Evolutionary conservation across 2,113 vertebrate genomes (phyloP), one percentile per base, ranked within the genome.

Genomic region (Pavo muticus): DNA sequence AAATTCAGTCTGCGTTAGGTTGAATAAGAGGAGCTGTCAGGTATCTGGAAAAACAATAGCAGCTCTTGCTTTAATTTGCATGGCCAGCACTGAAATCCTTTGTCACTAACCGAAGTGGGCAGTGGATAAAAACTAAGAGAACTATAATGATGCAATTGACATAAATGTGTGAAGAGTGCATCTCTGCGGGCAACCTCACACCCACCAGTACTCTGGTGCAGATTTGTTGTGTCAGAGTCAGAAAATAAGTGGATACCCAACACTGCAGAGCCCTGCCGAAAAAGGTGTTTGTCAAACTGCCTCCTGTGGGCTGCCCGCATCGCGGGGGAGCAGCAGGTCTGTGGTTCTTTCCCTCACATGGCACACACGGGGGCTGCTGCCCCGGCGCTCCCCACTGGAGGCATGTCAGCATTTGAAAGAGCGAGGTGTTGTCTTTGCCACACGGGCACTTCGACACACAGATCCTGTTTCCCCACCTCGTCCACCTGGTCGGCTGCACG

Each of bases 1-100:
- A 91, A 47, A 95, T 83, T 86, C 95, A 88, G 56, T 77, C 88
- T 3, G 2, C 4, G 3, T 81, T 89, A 89, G 45, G 29, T 24
- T 90, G 93, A 95, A 64, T 91, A 95, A 96, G 91, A 95, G 82
- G 52, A 87, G 73, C 76, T 86, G 93, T 88, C 95, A 91, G 79
- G 77, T 95, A 90, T 52, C 61, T 75, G 73, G 87, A 72, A 93
- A 92, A 94, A 93, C 94, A 96, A 84, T 72, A 90, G 90, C 80
- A 91, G 83, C 76, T 88, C 83, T 87, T 84, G 73, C 88, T 91
- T 78, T 91, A 80, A 93, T 95, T 90, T 95, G 88, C 83, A 88
- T 90, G 83, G 65, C 73, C 69, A 65, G 65, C 73, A 79, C 30
- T 88, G 90, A 95, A 93, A 95, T 54, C 69, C 65, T 88, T 77